Base-by-base conservation (phyloP, 1,140 invertebrate genomes). In the roundworm (Caenorhabditis elegans) region DNA sequence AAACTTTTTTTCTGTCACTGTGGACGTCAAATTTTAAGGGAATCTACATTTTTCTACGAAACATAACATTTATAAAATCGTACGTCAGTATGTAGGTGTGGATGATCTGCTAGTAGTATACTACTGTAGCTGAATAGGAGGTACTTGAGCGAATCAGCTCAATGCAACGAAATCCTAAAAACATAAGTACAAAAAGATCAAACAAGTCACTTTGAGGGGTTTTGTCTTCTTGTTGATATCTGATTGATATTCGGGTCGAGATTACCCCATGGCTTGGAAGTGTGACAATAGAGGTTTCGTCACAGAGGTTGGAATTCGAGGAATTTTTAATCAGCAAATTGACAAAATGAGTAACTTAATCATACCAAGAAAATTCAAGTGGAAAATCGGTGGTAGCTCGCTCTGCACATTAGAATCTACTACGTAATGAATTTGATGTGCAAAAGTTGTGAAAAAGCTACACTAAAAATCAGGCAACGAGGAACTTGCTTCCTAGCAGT, bases 161-260 rank as follows among this genome's bases (percentile, higher is more conserved):
- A 26, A 26, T 24, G 13, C 6, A 51, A 22, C 49, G 22, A n/a
- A n/a, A n/a, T n/a, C n/a, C 13, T 17, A 31, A 60, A 60, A 60
- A 60, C 60, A 70, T n/a, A 70, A 70, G 60, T 70, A 34, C 60
- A 70, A 43, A n/a, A 31, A 43, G 60, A 70, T 70, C 31, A 70
- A 70, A 39, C 49, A 51, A 5, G 19, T 13, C 26, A 5, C 5
- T 10, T 24, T 24, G 10, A 15, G 13, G 28, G 13, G 31, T 60
- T 60, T 60, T 60, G 28, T 60, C 13, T 34, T 26, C 49, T n/a
- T n/a, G n/a, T n/a, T n/a, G n/a, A n/a, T n/a, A n/a, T n/a, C n/a
- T 51, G 49, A 60, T 60, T 60, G 60, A 70, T 1, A 34, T n/a
- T n/a, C n/a, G n/a, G n/a, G n/a, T n/a, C n/a, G 31, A 70, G 60